Conservation (phyloP, 2,888 invertebrate genomes). For the Pachymerium ferrugineum region DNA sequence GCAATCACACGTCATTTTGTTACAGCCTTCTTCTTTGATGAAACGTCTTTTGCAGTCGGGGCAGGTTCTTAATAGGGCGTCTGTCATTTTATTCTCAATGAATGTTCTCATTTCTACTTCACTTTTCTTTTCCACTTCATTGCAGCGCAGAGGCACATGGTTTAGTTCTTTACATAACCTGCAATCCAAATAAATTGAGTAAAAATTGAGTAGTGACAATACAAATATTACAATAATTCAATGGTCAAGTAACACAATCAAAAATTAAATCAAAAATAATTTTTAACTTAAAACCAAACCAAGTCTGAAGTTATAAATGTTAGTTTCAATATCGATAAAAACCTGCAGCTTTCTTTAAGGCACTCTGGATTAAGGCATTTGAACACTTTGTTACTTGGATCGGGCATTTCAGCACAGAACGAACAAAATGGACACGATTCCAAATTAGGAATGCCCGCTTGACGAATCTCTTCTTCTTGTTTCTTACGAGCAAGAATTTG, state of each 20-base stretch:
- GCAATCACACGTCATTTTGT: constrained; percentile 56
- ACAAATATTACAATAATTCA: no score
- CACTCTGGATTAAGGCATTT: constrained; percentile 56
- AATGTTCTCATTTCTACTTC: constrained; percentile 49
- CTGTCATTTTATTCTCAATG: constrained; percentile 56
- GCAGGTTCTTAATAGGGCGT: constrained; percentile 47
- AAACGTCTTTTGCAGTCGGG: constrained; percentile 44
- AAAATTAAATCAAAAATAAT: no score
- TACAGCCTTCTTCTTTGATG: constrained; percentile 56
- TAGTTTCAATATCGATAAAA: no score
- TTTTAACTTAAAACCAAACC: no score
- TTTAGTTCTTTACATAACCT: constrained; percentile 52
- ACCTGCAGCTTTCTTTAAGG: constrained; percentile 56
- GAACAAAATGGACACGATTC: constrained; percentile 57
- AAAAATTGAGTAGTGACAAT: no score
- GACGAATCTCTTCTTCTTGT: constrained; percentile 53
- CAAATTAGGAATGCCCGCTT: constrained; percentile 54
- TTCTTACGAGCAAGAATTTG: constrained; percentile 51
- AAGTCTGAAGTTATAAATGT: no score
- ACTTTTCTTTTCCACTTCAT: constrained; percentile 51
- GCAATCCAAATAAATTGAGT: background rate
- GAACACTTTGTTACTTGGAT: constrained; percentile 50
- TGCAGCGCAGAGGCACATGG: constrained; percentile 54
- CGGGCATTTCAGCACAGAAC: constrained; percentile 53
- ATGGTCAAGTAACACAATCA: no score